Conservation (phyloP, 2,888 invertebrate genomes). For the Brenthis hecate region DNA sequence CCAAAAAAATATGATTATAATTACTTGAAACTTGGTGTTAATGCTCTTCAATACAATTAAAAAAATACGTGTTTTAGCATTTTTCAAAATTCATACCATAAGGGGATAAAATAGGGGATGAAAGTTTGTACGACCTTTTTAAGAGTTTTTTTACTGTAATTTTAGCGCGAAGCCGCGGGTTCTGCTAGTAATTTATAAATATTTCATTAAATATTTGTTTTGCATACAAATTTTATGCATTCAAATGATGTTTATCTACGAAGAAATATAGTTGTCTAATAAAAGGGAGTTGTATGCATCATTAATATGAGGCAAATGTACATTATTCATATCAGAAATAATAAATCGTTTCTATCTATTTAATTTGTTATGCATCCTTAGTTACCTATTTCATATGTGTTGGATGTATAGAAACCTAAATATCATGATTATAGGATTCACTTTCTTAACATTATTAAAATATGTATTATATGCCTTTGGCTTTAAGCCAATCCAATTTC, state of each 20-base stretch:
- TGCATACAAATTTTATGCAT: conserved; percentile 1
- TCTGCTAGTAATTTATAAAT: no score
- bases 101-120: no score
- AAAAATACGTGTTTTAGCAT: no score
- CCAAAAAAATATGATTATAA: no score
- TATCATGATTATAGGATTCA: conserved; percentile 4
- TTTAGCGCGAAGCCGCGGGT: no score
- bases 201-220: neutral
- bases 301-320: conserved; percentile 27
- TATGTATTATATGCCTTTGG: conserved; percentile 18
- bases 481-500: conserved; percentile 25
- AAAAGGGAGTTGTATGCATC: conserved; percentile 8
- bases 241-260: neutral
- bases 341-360: conserved; percentile 30
- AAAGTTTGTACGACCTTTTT: no score
- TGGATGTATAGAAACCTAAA: neutral
- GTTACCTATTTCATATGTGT: conserved; percentile 7
- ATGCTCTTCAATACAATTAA: no score
- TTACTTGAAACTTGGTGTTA: no score
- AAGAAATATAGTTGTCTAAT: conserved; percentile 4
- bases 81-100: no score
- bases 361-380: conserved; percentile 27
- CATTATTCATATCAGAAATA: conserved; percentile 27
- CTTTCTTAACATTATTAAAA: neutral
- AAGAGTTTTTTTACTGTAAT: no score